These are phyloP conservation scores for Amphilophus citrinellus DNA, from an alignment of 2,113 vertebrate species.

Conservation along the genomic window DNA sequence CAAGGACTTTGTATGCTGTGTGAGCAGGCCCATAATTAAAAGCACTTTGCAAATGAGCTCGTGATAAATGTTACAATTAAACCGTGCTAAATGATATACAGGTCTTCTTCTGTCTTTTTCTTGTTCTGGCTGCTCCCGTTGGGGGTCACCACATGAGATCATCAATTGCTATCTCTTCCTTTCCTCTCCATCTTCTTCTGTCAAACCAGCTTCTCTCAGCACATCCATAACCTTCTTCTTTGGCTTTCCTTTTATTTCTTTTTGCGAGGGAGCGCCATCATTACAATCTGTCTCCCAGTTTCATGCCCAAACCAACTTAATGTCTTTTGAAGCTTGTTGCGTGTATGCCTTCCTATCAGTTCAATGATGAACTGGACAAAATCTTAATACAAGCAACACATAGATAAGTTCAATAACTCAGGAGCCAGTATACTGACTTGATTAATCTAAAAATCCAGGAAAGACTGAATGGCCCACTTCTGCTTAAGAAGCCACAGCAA, in stretches of 20 bases:
- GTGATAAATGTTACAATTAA: constrained; percentile 5
- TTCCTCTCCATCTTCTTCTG: neutral
- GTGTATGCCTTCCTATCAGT: neutral
- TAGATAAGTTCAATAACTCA: no score
- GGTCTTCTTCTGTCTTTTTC: neutral
- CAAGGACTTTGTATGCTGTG: neutral
- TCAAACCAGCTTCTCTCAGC: neutral
- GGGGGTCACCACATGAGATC: neutral
- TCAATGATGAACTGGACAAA: neutral
- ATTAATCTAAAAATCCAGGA: no score
- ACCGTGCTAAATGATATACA: neutral
- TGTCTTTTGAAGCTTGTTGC: neutral
- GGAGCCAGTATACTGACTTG: no score
- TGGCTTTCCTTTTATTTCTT: neutral
- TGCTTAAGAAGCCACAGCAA: no score
- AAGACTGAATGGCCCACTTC: no score
- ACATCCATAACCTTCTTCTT: neutral
- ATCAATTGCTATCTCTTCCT: neutral
- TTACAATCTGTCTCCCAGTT: neutral
- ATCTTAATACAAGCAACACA: neutral
- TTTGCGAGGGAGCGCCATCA: neutral
- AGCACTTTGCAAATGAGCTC: constrained; percentile 2
- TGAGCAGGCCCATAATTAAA: neutral
- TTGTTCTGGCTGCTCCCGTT: neutral
- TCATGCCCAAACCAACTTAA: neutral